A percentile compares a stretch with the other conserved stretches of the same genome.
Conservation (phyloP, 2,888 invertebrate species). For the Campoletis raptor region DNA sequence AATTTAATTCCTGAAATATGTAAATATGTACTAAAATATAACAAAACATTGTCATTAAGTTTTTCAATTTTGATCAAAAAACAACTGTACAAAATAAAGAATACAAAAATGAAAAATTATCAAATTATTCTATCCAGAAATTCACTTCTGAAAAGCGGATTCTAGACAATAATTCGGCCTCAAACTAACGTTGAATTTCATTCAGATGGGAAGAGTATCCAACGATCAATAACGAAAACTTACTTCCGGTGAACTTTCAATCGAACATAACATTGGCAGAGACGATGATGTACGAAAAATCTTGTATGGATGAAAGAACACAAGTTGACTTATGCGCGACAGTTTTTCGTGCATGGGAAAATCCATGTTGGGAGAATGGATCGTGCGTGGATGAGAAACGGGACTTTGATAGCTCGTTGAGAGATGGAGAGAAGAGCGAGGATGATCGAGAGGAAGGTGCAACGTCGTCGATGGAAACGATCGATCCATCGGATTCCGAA, state of each 20-base stretch:
- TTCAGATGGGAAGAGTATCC: conserved; percentile 58
- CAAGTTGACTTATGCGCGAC: conserved; percentile 26
- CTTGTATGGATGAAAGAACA: conserved; percentile 37
- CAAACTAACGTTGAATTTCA: not conserved
- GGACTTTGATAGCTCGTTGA: conserved; percentile 34
- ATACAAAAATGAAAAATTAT: no score
- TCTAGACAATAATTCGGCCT: no score
- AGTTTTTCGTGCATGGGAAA: conserved; percentile 76
- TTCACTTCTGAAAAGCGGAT: no score
- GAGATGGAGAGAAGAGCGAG: conserved; percentile 19
- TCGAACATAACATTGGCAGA: conserved; percentile 2
- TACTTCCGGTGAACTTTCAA: conserved; percentile 2
- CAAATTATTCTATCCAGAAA: no score
- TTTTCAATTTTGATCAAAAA: no score
- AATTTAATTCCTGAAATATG: no score
- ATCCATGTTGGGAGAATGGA: conserved; percentile 69
- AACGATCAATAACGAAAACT: conserved; percentile 16
- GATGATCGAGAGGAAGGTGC: conserved; percentile 44
- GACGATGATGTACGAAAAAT: conserved; percentile 34
- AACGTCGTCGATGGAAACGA: conserved; percentile 54
- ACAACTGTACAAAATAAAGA: no score
- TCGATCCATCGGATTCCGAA: conserved; percentile 63
- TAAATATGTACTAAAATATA: no score
- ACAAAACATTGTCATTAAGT: no score
- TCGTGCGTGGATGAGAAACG: conserved; percentile 31